Evolutionary conservation across 2,113 vertebrate species (phyloP).

Genomic region (Neolamprologus toae): DNA sequence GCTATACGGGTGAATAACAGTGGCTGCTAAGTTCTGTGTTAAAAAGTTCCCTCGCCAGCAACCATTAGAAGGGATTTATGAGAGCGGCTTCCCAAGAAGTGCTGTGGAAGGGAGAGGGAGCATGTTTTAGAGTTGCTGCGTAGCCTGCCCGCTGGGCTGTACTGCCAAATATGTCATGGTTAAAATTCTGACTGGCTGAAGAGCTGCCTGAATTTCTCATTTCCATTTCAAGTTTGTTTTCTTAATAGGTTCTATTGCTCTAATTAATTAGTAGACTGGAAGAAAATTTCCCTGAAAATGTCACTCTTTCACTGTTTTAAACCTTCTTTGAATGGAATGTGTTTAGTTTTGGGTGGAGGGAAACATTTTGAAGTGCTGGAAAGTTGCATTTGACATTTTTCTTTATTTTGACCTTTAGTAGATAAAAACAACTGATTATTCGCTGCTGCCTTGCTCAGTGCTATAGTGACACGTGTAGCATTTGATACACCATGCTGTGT

Average conservation of each 20-base stretch:
- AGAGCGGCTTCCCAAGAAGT: constrained; percentile 29
- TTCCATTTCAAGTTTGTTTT: not conserved
- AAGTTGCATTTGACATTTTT: not conserved
- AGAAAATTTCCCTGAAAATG: not conserved
- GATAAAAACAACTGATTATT: not conserved
- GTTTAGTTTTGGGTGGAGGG: not conserved
- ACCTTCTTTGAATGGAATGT: not conserved
- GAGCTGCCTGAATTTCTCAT: not conserved
- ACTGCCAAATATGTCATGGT: constrained; percentile 30
- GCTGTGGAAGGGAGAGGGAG: constrained; percentile 36
- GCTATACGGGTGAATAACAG: constrained; percentile 50
- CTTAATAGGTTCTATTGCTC: not conserved
- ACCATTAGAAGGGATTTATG: constrained; percentile 64
- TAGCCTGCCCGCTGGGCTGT: constrained; percentile 19
- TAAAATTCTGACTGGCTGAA: constrained; percentile 10
- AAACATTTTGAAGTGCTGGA: not conserved
- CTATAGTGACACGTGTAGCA: not conserved
- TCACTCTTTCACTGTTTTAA: not conserved
- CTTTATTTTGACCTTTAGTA: not conserved
- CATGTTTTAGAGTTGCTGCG: constrained; percentile 20
- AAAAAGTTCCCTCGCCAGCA: constrained; percentile 57
- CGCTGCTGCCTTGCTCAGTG: not conserved
- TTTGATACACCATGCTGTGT: not conserved
- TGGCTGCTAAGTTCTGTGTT: constrained; percentile 55
- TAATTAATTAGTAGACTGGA: not conserved